Evolutionary conservation across 2,113 vertebrate genomes (phyloP).

Genomic region (Grus americana): DNA sequence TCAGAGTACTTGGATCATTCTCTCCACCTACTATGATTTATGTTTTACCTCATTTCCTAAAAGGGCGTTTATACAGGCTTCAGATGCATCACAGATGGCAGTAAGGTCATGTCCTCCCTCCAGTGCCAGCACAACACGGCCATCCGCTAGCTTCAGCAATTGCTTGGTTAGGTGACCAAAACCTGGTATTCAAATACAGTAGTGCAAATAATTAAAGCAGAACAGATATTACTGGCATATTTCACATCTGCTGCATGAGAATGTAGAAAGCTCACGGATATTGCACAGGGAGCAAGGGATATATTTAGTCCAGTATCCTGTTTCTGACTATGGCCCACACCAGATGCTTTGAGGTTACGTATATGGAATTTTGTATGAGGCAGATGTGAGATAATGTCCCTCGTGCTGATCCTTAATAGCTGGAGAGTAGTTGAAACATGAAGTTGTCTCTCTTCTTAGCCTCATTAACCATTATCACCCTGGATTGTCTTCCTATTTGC

Average conservation of each 20-base stretch:
- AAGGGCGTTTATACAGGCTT: slow-evolving; percentile 79
- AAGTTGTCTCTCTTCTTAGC: background rate
- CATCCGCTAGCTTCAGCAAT: slow-evolving; percentile 76
- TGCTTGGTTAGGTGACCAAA: slow-evolving; percentile 80
- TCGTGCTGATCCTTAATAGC: background rate
- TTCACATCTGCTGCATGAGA: background rate
- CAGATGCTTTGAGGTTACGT: background rate
- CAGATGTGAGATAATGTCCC: background rate
- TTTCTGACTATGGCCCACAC: background rate
- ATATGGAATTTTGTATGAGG: background rate
- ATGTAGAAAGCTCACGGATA: background rate
- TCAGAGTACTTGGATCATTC: background rate
- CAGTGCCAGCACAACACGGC: slow-evolving; percentile 73
- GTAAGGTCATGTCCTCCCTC: slow-evolving; percentile 81
- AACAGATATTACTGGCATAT: background rate
- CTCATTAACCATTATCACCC: background rate
- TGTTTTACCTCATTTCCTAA: slow-evolving; percentile 84
- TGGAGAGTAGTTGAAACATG: background rate
- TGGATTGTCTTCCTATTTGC: background rate
- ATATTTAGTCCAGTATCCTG: background rate
- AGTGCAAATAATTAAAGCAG: slow-evolving; percentile 52
- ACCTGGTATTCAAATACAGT: slow-evolving; percentile 69
- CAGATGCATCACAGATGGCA: slow-evolving; percentile 79
- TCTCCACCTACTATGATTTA: background rate
- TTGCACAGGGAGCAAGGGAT: background rate